These are phyloP conservation scores for Oconnorella tubifera DNA, from an alignment of 2,888 invertebrate genomes.

Conservation along the genomic window DNA sequence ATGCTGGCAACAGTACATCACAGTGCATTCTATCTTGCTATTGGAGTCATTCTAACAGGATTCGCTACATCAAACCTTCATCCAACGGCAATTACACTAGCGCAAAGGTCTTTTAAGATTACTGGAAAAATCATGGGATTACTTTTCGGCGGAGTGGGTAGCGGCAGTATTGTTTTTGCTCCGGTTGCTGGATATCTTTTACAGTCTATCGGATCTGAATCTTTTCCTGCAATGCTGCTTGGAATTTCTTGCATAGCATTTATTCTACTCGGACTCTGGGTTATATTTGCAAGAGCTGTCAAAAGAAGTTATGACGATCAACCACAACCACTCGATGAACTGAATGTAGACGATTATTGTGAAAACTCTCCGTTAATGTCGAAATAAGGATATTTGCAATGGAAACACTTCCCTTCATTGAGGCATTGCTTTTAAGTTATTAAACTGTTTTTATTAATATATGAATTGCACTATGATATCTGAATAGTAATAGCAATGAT, in stretches of 20 bases:
- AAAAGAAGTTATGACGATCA: neutral
- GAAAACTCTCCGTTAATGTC: no score
- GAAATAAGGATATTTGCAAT: no score
- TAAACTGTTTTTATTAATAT: no score
- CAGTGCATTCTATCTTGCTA: neutral
- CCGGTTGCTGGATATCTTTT: slow-evolving; percentile 10
- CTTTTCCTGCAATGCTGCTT: slow-evolving; percentile 14
- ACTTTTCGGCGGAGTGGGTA: slow-evolving; percentile 8
- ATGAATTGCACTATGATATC: no score
- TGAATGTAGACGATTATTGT: no score
- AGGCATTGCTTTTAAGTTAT: no score
- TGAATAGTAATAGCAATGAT: no score
- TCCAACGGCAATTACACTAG: slow-evolving; percentile 12
- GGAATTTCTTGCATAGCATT: neutral
- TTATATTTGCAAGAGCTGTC: neutral
- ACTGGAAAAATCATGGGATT: slow-evolving; percentile 17
- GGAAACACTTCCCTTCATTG: no score
- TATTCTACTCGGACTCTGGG: neutral
- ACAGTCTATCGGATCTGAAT: slow-evolving; percentile 7
- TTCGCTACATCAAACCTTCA: slow-evolving; percentile 17
- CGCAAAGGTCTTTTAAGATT: slow-evolving; percentile 13
- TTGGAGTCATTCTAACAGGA: slow-evolving; percentile 13
- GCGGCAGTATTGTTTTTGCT: slow-evolving; percentile 7
- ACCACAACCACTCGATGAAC: no score
- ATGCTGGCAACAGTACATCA: slow-evolving; percentile 11